Base-by-base conservation (phyloP, 2,113 vertebrate genomes). In the Holacanthus passer region DNA sequence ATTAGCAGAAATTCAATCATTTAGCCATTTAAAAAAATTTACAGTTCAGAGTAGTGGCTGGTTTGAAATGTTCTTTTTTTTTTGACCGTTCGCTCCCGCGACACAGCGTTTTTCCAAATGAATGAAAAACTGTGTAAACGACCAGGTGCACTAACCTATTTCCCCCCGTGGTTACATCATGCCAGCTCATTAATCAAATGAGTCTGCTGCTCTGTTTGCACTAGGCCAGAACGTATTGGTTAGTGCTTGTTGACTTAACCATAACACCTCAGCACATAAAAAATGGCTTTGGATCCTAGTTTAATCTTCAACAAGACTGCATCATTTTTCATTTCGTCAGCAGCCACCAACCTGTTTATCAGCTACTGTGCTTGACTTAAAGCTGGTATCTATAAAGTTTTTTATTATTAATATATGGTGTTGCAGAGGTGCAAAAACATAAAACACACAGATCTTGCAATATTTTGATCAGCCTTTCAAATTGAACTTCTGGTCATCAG, bases 101-200 rank as follows among this genome's bases (percentile, higher is more conserved):
- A 65, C 48, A 5, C 53, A 50, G 35, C 73, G 13, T 81, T 88
- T 91, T 87, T 73, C 91, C 80, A 88, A 83, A 90, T 90, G 88
- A 91, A 88, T 90, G 88, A 88, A 87, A 93, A 93, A 89, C 81
- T 83, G 87, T 90, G 88, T 82, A 90, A 93, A 90, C 17, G 59
- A 86, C 85, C 88, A 91, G 90, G 88, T 91, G 89, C 82, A 70
- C 85, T 88, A 83, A 91, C 81, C 87, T 87, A 81, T 82, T 87
- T 77, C 80, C 84, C 79, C 84, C 58, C 7, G 68, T 56, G 88
- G 88, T 88, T 89, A 89, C 92, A 90, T 91, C 89, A 92, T 64
- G 83, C 85, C 92, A 92, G 90, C 82, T 91, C 91, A 93, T 94
- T 93, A 91, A 92, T 95, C 93, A 94, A 87, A 91, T 81, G 83